Base-by-base conservation (phyloP, 2,797 vertebrate species). In the Miichthys miiuy region DNA sequence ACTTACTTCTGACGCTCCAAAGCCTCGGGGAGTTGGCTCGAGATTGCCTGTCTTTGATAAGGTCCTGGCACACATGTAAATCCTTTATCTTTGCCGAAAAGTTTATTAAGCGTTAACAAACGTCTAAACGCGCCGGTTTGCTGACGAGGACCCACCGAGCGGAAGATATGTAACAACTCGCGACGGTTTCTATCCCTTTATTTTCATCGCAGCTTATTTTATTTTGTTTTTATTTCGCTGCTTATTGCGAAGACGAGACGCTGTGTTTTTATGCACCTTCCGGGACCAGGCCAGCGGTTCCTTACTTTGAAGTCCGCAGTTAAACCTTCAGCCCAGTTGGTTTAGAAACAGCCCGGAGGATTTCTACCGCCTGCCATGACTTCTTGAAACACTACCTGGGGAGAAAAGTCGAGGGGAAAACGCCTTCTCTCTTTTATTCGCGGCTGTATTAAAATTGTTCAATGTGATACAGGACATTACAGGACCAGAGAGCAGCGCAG, bases 31-130 rank as follows among this genome's bases (percentile, higher is more conserved):
- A 95, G 89, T 94, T 95, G 95, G 95, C 95, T 95, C 89, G 66
- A 94, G 95, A 95, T 94, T 86, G 94, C 92, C 91, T 88, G 93
- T 90, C 96, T 97, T 97, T 98, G 97, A 97, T 97, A 96, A 98
- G 97, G 97, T 98, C 96, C 97, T 98, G 93, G 94, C 95, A 95
- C 94, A 87, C 95, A 80, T 67, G 91, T 96, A 96, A 75, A 93
- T 83, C 87, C 89, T 80, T 70, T 79, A 72, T 65, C 38, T 1
- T 58, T 51, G 51, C 44, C 30, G 62, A 84, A 86, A 91, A 82
- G 80, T 86, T 86, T 3, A 64, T 2, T 14, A 23, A 42, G 41
- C 69, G 4, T 1, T 0, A 25, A 14, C 4, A 23, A 6, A 5
- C 60, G 20, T 17, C 1, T 3, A 23, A 55, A 51, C 8, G 23